Base-by-base conservation (phyloP, 1,140 invertebrate species). In the Zaprionus ghesquierei region DNA sequence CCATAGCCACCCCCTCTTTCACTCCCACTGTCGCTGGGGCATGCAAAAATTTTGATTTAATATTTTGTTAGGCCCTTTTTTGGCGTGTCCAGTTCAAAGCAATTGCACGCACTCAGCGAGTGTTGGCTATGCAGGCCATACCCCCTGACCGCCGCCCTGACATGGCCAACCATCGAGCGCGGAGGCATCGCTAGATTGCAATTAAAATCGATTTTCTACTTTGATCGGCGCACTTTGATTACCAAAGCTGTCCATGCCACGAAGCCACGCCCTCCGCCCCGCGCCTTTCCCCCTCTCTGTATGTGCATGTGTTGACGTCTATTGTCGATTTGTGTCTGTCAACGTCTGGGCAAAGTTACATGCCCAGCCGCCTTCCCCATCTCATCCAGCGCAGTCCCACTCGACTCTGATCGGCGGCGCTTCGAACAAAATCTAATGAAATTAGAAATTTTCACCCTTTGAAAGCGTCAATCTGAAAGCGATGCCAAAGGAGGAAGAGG, bases 201-300 rank as follows among this genome's bases (percentile, higher is more conserved):
- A 86, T 86, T 86, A 86, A 86, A 87, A 87, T 86, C 82, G 82
- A 86, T 82, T 86, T 86, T 86, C 63, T 29, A 78, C 82, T 87
- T 86, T 86, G 82, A 86, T 86, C 82, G 71, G 69, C 64, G 68
- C 68, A 81, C 76, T 85, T 75, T 75, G 81, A 86, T 78, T 87
- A 79, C 78, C 70, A 75, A 77, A 86, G 78, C 78, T 75, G 75
- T 74, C 50, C 18, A 44, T 51, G 46, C 27, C 62, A 44, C 46
- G 27, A 15, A 20, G 12, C 61, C 74, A 46, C 35, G 25, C 38
- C 68, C 54, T 41, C 44, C 9, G 9, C 1, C 6, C 35, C 41
- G 41, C 35, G n/a, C n/a, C n/a, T n/a, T n/a, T n/a, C 35, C 35
- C 18, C 10, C 10, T 9, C 18, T 46, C n/a, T 22, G 12, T 20